Percentiles rank a stretch among this genome's conserved stretches.
Evolutionary conservation across 2,113 vertebrate species (phyloP).

Genomic region (Cyrtonyx montezumae): DNA sequence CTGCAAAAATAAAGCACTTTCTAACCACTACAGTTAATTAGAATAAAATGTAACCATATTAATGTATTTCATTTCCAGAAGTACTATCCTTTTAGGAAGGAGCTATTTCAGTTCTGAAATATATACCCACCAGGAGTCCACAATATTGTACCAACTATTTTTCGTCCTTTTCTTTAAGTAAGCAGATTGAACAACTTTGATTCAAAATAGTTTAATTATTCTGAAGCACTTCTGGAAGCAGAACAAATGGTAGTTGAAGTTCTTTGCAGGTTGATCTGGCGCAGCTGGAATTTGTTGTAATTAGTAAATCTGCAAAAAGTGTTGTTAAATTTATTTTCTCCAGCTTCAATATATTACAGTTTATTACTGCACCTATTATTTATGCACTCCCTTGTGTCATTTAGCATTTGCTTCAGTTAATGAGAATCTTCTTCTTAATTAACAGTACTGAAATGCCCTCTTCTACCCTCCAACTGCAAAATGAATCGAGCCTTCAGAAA

Average conservation of each 20-base stretch:
- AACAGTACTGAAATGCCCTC: constrained; percentile 35
- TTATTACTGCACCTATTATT: constrained; percentile 61
- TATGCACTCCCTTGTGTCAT: constrained; percentile 35
- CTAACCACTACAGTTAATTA: constrained; percentile 31
- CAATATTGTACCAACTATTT: neutral
- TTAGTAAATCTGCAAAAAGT: constrained; percentile 62
- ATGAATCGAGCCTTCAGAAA: neutral
- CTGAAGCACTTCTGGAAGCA: constrained; percentile 27
- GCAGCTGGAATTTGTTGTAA: constrained; percentile 40
- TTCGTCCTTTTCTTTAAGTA: constrained; percentile 42
- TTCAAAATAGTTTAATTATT: constrained; percentile 56
- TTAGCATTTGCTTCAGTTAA: constrained; percentile 65
- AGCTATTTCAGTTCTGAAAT: neutral
- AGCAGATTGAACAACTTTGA: constrained; percentile 4
- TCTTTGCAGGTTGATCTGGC: constrained; percentile 40
- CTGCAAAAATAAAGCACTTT: neutral
- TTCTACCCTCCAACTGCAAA: neutral
- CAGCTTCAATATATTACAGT: neutral
- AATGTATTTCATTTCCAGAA: constrained; percentile 18
- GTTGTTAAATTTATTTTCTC: constrained; percentile 58
- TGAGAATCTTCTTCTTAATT: constrained; percentile 68
- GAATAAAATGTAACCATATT: constrained; percentile 9
- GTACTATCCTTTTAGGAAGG: neutral
- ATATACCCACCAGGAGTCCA: neutral
- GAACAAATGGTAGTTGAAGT: constrained; percentile 23